These are phyloP conservation scores for Peromyscus leucopus DNA, from an alignment of 2,113 vertebrate genomes.

Conservation along the genomic window DNA sequence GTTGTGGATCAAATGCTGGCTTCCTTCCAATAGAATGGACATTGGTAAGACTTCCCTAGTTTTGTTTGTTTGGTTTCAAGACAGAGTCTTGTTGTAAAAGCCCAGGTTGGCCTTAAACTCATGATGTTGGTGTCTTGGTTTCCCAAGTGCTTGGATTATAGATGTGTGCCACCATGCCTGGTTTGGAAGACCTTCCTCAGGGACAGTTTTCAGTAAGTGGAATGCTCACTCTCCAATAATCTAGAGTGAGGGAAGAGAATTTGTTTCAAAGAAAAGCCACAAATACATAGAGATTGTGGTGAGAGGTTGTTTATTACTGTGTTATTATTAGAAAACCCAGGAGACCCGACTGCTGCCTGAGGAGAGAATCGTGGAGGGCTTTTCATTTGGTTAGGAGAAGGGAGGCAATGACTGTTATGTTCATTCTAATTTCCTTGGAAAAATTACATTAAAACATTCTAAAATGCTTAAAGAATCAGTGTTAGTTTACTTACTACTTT, in stretches of 20 bases:
- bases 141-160: not conserved
- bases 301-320: not conserved
- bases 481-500: not conserved
- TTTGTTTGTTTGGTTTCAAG: not conserved
- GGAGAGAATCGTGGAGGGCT: not conserved
- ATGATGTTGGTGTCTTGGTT: not conserved
- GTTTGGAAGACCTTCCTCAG: not conserved
- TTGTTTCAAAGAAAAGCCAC: not conserved
- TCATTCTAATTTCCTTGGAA: conserved; percentile 44
- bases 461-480: not conserved
- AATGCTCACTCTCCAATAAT: not conserved
- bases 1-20: not conserved
- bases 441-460: conserved; percentile 8
- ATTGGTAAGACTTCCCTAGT: not conserved
- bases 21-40: not conserved
- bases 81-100: not conserved
- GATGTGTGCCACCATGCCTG: fast-evolving
- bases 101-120: not conserved
- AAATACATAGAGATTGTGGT: not conserved
- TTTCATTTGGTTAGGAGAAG: conserved; percentile 39
- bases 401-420: not conserved
- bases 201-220: not conserved
- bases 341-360: not conserved
- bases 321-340: conserved; percentile 28
- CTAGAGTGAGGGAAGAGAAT: not conserved